Evolutionary conservation across 64 coral and sea anemone genomes (phyloP), one percentile per base, ranked within the genome.

Genomic region (Montipora cactus): DNA sequence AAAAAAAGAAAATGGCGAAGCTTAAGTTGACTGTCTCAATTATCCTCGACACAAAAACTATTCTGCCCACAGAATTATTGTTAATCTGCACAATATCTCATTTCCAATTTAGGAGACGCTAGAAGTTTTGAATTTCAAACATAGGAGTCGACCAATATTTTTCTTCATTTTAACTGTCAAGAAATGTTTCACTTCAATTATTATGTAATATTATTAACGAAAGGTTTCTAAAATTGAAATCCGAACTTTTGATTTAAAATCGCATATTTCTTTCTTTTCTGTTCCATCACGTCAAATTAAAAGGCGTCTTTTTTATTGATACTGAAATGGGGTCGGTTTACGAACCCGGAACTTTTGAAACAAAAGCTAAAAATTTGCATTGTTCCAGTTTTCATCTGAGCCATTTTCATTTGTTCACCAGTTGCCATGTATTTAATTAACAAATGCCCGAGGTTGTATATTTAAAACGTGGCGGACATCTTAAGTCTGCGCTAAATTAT

Each of bases 301-400:
- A 72, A 16, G 5, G 44, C 18, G 11, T 50, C 1, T 68, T 71
- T 86, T 72, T 71, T 72, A 47, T 49, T 68, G 81, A 37, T 86
- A 71, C 48, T 86, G 64, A 71, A 49, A 12, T 18, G 46, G 46
- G 19, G 46, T 86, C 70, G 67, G 70, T 84, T 78, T n/a, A 45
- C 46, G 66, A 86, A n/a, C 82, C 64, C 66, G 66, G 82, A 86
- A 70, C 82, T 71, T 86, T 83, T 50, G 7, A 71, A 72, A 86
- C 82, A 86, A 86, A 86, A 72, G 82, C 82, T 51, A 72, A 86
- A 37, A 72, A 86, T 86, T 86, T 86, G 66, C 66, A 72, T 86
- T 86, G 82, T 72, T 84, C 48, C 45, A 55, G 37, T 5, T 11
- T 45, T 48, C 59, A 68, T 84, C 61, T 37, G 22, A 86, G n/a